phyloP scores from a whole-genome alignment of 2,888 invertebrate species.

The Neocrepidodera transversa region DNA sequence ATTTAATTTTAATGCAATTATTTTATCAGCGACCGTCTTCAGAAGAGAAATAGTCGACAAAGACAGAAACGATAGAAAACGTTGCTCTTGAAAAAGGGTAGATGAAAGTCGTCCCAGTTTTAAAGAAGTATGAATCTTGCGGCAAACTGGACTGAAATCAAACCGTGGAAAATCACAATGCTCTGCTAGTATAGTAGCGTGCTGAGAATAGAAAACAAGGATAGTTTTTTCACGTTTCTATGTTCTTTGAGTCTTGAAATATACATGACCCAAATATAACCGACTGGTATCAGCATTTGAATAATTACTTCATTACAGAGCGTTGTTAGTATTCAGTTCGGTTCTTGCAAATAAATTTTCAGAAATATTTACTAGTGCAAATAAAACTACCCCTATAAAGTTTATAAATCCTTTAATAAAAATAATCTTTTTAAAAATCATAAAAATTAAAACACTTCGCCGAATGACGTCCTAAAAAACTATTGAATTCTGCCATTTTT shows the following conservation, averaged over 20 bases:
- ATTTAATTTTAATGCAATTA: no score
- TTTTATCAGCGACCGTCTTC: no score
- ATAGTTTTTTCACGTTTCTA: conserved; percentile 15
- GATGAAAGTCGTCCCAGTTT: conserved; percentile 13
- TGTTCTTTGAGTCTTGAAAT: conserved; percentile 1
- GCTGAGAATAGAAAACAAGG: conserved; percentile 18
- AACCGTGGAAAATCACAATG: conserved; percentile 30
- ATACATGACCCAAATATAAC: not conserved
- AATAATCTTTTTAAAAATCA: no score
- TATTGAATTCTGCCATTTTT: no score
- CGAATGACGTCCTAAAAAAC: no score
- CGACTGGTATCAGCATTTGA: not conserved
- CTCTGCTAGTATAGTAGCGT: conserved; percentile 21
- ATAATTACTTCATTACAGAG: not conserved
- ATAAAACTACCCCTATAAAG: no score
- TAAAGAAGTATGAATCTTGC: conserved; percentile 28
- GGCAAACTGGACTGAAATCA: conserved; percentile 30
- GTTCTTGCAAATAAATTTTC: not conserved
- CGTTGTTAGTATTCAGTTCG: not conserved
- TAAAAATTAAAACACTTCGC: no score
- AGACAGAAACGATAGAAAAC: no score
- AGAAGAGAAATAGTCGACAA: no score
- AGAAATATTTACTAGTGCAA: not conserved
- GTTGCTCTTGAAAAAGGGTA: not conserved
- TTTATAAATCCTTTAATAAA: no score